Evolutionary conservation across 2,113 vertebrate genomes (phyloP).

Genomic region (Abramis brama): DNA sequence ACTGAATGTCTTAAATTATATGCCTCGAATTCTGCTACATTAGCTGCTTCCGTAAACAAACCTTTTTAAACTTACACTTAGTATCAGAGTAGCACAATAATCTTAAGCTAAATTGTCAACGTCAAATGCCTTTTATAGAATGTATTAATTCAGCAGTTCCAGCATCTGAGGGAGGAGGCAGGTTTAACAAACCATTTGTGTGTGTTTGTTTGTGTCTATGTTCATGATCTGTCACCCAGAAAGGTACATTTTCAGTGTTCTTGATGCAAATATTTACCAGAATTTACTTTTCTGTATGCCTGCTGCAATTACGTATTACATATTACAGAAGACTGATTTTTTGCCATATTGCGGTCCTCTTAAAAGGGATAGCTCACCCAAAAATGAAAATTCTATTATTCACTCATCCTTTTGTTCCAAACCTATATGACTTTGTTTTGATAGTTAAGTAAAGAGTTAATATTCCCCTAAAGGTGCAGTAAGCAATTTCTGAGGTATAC

Average conservation of each 20-base stretch:
- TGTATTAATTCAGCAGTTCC: constrained; percentile 49
- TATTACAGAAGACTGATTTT: constrained; percentile 1
- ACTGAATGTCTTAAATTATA: constrained; percentile 47
- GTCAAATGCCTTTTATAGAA: constrained; percentile 48
- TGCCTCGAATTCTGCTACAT: constrained; percentile 29
- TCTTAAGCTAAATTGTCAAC: constrained; percentile 42
- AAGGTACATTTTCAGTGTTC: constrained; percentile 22
- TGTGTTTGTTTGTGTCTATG: not conserved
- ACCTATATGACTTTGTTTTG: not conserved
- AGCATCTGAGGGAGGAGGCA: constrained; percentile 41
- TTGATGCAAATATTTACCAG: constrained; percentile 37
- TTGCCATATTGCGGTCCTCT: not conserved
- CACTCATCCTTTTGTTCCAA: not conserved
- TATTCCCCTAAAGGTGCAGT: no score
- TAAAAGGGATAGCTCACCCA: not conserved
- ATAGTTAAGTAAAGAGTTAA: not conserved
- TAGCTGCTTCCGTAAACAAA: constrained; percentile 26
- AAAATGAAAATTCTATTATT: not conserved
- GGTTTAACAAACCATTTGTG: not conserved
- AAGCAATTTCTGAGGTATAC: no score
- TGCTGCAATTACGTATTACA: constrained; percentile 9
- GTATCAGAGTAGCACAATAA: constrained; percentile 49
- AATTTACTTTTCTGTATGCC: not conserved
- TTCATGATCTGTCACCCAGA: constrained; percentile 10
- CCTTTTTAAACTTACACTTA: constrained; percentile 44